Evolutionary conservation across 2,113 vertebrate species (phyloP), one percentile per base, ranked within the genome.

Genomic region (Conger conger): DNA sequence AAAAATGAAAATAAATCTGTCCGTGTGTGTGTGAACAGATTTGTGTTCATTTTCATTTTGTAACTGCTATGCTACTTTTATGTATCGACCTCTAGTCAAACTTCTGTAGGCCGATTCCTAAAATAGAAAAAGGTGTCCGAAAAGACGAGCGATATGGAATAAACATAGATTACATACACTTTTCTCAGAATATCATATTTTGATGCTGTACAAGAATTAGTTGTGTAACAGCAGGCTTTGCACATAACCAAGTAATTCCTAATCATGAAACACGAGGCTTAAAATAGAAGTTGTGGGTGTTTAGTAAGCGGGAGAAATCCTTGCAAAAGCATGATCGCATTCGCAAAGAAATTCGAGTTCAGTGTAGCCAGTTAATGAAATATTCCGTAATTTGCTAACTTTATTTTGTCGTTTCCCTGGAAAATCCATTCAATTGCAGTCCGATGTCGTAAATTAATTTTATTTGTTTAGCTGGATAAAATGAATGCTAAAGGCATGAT

Each of bases 241-340:
- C 79, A 81, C 27, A 81, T 53, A 54, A 35, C 53, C 37, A 40
- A 84, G 50, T 33, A 27, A 17, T 54, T 73, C 63, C 54, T 42
- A 85, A 76, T 85, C 53, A 50, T 85, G 60, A 85, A 81, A 85
- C 37, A 35, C 38, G 30, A 45, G 30, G 18, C 79, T 85, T 81
- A 81, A 85, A 85, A 85, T 33, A 76, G 20, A 81, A 40, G 79
- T 36, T 23, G 30, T 30, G 57, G 40, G 23, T 40, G 38, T 50
- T 73, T 57, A 15, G 15, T 85, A 73, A 20, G 79, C 54, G 40
- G 37, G 79, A 81, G 40, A 85, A 81, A 81, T 81, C 79, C 42
- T 81, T 23, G 79, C 23, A 63, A 73, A 73, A 33, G 7, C 68
- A 33, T 73, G 68, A n/a, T 73, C n/a, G 68, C 68, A 73, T 8